Percentiles rank a stretch among this genome's conserved stretches.
Evolutionary conservation across 2,113 vertebrate species (phyloP).

Genomic region (Chaenocephalus aceratus): DNA sequence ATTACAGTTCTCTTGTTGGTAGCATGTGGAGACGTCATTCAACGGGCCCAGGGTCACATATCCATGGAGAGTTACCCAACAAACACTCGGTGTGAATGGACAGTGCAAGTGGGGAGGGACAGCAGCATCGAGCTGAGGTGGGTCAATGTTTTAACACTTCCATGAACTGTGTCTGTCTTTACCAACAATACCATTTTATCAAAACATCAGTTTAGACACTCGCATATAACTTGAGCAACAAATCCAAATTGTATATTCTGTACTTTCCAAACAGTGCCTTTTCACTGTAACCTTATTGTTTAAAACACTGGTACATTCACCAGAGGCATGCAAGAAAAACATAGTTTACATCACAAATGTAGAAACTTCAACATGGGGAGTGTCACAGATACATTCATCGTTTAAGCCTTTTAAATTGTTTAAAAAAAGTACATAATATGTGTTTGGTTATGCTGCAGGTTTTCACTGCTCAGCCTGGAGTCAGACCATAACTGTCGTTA

Average conservation of each 20-base stretch:
- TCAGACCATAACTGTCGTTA: constrained; percentile 92
- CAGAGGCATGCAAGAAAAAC: too few relatives aligned
- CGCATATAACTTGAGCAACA: too few relatives aligned
- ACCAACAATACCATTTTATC: too few relatives aligned
- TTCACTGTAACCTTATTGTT: too few relatives aligned
- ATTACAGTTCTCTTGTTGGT: constrained; percentile 36
- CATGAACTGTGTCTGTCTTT: too few relatives aligned
- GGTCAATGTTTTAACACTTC: neutral
- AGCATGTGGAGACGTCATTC: constrained; percentile 90
- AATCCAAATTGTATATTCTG: too few relatives aligned
- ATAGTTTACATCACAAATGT: too few relatives aligned
- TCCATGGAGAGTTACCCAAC: constrained; percentile 90
- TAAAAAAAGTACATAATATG: neutral
- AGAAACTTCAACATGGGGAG: too few relatives aligned
- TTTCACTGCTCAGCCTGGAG: constrained; percentile 90
- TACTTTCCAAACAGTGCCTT: too few relatives aligned
- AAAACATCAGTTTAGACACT: too few relatives aligned
- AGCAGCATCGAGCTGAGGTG: constrained; percentile 89
- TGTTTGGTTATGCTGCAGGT: constrained; percentile 75
- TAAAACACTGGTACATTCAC: too few relatives aligned
- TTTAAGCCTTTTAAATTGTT: neutral
- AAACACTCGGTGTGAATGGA: constrained; percentile 93
- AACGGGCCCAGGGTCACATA: constrained; percentile 87
- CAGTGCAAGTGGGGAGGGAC: constrained; percentile 83
- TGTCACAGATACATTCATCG: too few relatives aligned